Base-by-base conservation (phyloP, 1,140 invertebrate species). In the Drosophila insularis region DNA sequence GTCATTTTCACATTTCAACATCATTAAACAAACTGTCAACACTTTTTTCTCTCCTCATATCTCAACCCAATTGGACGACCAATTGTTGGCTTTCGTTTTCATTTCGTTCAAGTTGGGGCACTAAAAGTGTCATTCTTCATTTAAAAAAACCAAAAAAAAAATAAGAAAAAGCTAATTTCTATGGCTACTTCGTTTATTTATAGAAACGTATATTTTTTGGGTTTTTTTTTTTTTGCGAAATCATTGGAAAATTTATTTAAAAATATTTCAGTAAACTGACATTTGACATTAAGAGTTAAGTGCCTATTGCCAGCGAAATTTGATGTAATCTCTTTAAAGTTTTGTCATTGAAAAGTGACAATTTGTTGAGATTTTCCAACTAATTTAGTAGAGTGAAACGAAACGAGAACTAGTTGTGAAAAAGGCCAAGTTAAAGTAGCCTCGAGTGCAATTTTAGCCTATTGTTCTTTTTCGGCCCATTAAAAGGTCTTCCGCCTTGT, bases 41-140 rank as follows among this genome's bases (percentile, higher is more conserved):
- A 86, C 63, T 73, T 68, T 56, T 65, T 17, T 2, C 8, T 35
- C 6, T 39, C 23, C 53, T 14, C 54, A 43, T 56, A 58, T 39
- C 55, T 58, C 39, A 17, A 6, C n/a, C 19, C 62, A 70, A 70
- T 31, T 35, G 13, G 31, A 13, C 59, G 17, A 14, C 55, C 56
- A 86, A 78, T 72, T 75, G 71, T 61, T 54, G 61, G 55, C 73
- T 23, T 60, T 72, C 63, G 69, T 65, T 27, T 65, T 64, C 10
- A 7, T 37, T 63, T 54, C 2, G 4, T n/a, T n/a, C n/a, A n/a
- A n/a, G n/a, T 37, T 35, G 65, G 65, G 63, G 78, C 66, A 80
- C 80, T 84, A 56, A 85, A 85, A 62, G 65, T 86, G 81, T 87
- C 81, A 86, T 67, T 86, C 81, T 86, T 86, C 81, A 87, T 86